Conservation (phyloP, 2,113 vertebrate species). For the Cyanoramphus novaezelandiae region DNA sequence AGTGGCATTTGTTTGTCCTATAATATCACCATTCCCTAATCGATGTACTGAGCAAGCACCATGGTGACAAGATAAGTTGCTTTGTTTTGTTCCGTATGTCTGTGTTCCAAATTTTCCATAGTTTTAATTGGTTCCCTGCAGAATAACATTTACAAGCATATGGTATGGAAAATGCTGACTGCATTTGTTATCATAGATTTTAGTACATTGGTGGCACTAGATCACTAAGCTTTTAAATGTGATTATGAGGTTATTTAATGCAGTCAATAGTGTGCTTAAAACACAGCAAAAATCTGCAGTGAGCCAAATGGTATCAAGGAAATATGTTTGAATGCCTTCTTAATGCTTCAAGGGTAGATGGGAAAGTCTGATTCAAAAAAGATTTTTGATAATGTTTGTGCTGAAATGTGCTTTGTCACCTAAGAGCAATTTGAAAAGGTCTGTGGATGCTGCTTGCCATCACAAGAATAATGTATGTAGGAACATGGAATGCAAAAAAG, state of each 20-base stretch:
- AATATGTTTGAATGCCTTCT: neutral
- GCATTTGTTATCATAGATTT: slow-evolving; percentile 77
- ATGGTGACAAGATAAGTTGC: slow-evolving; percentile 83
- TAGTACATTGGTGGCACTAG: slow-evolving; percentile 65
- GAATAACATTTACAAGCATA: slow-evolving; percentile 83
- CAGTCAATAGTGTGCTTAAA: slow-evolving; percentile 42
- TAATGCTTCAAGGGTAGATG: neutral
- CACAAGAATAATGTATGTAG: neutral
- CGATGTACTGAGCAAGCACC: slow-evolving; percentile 80
- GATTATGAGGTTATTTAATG: slow-evolving; percentile 71
- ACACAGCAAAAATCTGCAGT: slow-evolving; percentile 20
- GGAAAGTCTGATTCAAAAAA: neutral
- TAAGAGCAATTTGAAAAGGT: neutral
- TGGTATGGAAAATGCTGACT: slow-evolving; percentile 86
- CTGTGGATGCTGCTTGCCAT: neutral
- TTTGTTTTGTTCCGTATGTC: slow-evolving; percentile 83
- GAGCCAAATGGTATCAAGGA: slow-evolving; percentile 20
- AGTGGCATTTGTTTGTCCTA: slow-evolving; percentile 72
- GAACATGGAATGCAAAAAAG: neutral
- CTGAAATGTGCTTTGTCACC: neutral
- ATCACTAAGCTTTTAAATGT: slow-evolving; percentile 68
- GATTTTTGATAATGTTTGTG: neutral
- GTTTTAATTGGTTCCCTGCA: slow-evolving; percentile 91
- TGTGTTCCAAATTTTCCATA: slow-evolving; percentile 85
- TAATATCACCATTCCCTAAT: slow-evolving; percentile 72